Base-by-base conservation (phyloP, 2,797 vertebrate genomes). In the Cyclura pinguis region DNA sequence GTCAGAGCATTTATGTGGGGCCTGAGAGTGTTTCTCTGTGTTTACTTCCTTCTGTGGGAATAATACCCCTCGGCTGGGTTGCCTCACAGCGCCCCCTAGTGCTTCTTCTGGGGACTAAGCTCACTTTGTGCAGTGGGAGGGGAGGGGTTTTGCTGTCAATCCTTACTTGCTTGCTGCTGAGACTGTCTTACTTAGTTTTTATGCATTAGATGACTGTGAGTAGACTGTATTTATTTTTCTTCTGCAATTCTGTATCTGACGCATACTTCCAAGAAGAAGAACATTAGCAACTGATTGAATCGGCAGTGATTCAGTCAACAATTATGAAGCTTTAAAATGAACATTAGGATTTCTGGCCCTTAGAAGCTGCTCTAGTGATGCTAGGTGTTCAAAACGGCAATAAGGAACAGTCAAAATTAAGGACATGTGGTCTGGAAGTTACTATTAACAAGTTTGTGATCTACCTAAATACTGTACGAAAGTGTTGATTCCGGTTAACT, bases 1-100 rank as follows among this genome's bases (percentile, higher is more conserved):
- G 14, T 50, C 55, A 13, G 55, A 72, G 88, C 4, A 0, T 84
- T 64, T 16, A 0, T 64, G 62, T 47, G 22, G 57, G n/a, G 72
- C 0, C 0, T 64, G 8, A 52, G 52, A 52, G 52, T 12, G 7
- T 52, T 12, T 22, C 59, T 62, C 64, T 0, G 16, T 0, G 72
- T 10, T 78, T 35, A 5, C 13, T 35, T 73, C 16, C 84, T 32
- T 18, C 20, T 50, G 81, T 0, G 0, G 27, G 88, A 77, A 32
- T 1, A n/a, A 20, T 59, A 0, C 3, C 0, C 0, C 27, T 1
- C 4, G 10, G 9, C 8, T 0, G 8, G 0, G 22, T 38, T 91
- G 92, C 89, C 18, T 0, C 1, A 55, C 88, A 92, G 92, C 78
- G 94, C 96, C 96, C 92, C 62, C 96, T 96, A 88, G 95, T 78